Evolutionary conservation across 2,888 invertebrate genomes (phyloP).

Genomic region (Cephus runcator): DNA sequence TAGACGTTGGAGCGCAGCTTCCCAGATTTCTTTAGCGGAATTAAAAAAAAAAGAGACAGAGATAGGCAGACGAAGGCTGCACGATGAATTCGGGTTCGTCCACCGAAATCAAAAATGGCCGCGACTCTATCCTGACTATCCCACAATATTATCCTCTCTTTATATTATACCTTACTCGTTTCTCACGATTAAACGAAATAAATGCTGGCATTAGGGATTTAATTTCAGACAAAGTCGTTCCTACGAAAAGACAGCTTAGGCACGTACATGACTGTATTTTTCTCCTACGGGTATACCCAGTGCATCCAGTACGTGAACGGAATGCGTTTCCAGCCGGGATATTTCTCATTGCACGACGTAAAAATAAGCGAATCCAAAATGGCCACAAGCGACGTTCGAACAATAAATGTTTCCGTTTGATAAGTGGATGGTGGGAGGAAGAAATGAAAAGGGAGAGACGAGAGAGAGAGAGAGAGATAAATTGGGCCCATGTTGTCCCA

Average conservation of each 20-base stretch:
- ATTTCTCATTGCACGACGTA: neutral
- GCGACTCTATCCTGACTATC: neutral
- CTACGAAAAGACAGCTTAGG: neutral
- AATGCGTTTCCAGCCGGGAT: neutral
- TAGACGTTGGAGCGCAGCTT: neutral
- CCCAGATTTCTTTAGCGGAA: neutral
- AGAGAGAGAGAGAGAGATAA: neutral
- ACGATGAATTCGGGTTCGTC: neutral
- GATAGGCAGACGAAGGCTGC: neutral
- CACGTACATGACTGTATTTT: neutral
- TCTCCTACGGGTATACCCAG: neutral
- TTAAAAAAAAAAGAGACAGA: neutral
- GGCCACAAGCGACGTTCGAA: neutral
- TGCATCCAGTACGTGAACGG: neutral
- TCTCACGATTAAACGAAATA: neutral
- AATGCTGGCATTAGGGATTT: neutral
- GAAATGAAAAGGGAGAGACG: neutral
- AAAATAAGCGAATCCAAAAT: neutral
- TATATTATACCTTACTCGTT: neutral
- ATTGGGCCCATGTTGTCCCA: neutral
- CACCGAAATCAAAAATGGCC: neutral
- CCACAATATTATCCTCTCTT: neutral
- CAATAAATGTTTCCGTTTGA: neutral
- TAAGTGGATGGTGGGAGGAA: neutral
- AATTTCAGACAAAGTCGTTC: neutral